Base-by-base conservation (phyloP, 2,888 invertebrate genomes). In the Elmis aenea region DNA sequence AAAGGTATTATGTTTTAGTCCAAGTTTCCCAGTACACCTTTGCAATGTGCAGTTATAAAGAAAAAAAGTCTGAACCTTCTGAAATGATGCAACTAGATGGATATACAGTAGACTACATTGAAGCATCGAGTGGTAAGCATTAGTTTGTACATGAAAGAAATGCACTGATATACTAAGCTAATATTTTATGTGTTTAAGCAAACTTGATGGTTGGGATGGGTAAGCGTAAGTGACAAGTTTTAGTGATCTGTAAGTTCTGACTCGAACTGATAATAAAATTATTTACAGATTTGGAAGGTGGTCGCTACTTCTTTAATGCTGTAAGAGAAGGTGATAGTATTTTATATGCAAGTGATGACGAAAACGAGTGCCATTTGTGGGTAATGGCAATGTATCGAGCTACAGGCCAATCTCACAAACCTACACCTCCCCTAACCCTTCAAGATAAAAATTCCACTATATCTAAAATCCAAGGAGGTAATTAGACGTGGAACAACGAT, bases 41-140 rank as follows among this genome's bases (percentile, higher is more conserved):
- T 74, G 97, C 99, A 25, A 90, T 99, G 83, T 99, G 99, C 73
- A 96, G 94, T 57, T 99, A 97, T 69, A 90, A 96, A 69, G 96
- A 99, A 70, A 97, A 96, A 76, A 97, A 97, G 72, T 89, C 93
- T 13, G 97, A 99, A 69, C 99, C 99, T 8, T 92, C 95, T 13
- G 99, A 99, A 73, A 96, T 99, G 91, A 93, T 97, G 89, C 96
- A 97, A 70, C 75, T 99, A 38, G 99, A 99, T 70, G 97, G 95
- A 10, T 99, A 95, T 69, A 99, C 97, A 24, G 97, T 99, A 23
- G 99, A 99, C 69, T 99, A 99, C 69, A 94, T 94, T 62, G 97
- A 99, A 72, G 83, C 93, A 54, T 87, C 91, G 52, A 88, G 88
- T 72, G 93, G 92, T 92, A 72, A 71, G 72, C 62, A 26, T 6